Base-by-base conservation (phyloP, 1,140 invertebrate species). In the Patella vulgata region DNA sequence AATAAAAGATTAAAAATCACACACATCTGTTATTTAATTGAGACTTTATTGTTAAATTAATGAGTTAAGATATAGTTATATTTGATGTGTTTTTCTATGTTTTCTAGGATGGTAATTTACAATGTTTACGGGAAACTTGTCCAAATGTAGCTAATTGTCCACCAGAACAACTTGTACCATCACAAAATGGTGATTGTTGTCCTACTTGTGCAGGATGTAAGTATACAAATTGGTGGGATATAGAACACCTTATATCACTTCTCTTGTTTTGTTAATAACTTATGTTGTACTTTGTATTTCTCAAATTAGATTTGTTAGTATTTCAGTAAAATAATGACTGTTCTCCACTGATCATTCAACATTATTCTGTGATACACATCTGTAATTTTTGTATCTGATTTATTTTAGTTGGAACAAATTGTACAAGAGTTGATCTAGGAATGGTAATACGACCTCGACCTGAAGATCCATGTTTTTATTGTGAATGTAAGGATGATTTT, bases 401-500 rank as follows among this genome's bases (percentile, higher is more conserved):
- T 64, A 40, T 68, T 71, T 43, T 48, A 79, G 76, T 73, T 63
- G 70, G 72, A n/a, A 59, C 85, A 79, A 93, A 93, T 54, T 86
- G 89, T 4, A 87, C 88, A 63, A 80, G 86, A 31, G 87, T 88
- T 21, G 85, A 87, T 2, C 89, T 93, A 68, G 91, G 91, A n/a
- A 87, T 91, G 52, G 90, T 91, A 67, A 91, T 92, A 14, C 88
- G 87, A 23, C 89, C 91, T 27, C 88, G 89, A 31, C 57, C 68
- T 39, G 90, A 92, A 72, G 94, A 96, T 85, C 92, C 93, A 0
- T 97, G 94, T 80, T 85, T 95, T 39, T 90, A 90, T 58, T 97
- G 95, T 81, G 89, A 89, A 57, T 96, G 95, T 82, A 86, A 89
- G 71, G 68, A 67, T 27, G 77, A 66, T 9, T 90, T 90, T 11